Base-by-base conservation (phyloP, 2,797 vertebrate genomes). In the Scarus forsteni region DNA sequence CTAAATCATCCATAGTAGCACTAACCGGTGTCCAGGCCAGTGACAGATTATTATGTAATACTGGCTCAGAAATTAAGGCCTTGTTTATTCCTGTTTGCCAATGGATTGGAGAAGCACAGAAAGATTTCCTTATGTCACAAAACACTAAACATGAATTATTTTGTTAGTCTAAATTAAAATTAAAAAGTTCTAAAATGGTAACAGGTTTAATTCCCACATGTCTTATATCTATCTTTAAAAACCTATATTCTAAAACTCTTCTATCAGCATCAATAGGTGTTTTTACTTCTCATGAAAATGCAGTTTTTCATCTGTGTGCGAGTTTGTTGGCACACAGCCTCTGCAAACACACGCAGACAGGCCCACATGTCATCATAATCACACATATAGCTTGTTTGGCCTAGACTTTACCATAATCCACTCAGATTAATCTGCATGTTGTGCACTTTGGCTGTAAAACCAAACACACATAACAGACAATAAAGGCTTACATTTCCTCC, bases 391-490 rank as follows among this genome's bases (percentile, higher is more conserved):
- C 48, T 75, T 56, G 27, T 67, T 66, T 83, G 67, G 46, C 57
- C 16, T 18, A 38, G 27, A 43, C n/a, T 70, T 57, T 67, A 46
- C 75, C 69, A 8, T 85, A 87, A 86, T 86, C 83, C 69, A 69
- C 70, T 81, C 86, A 77, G 49, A 49, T 7, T 88, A 88, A 88
- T 88, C 86, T 81, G 58, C 34, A 34, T 54, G 57, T 66, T 84
- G 77, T 84, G 55, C 44, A 70, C 59, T 79, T 72, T 59, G 45
- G 27, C 27, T 43, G 35, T 73, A 6, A 57, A 43, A 38, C 16
- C 52, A 67, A 15, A 49, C 10, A 50, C 39, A 66, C 13, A 51
- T 46, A 60, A 57, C 13, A 42, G 43, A 64, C 38, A 63, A 15
- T 14, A 35, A 51, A 43, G 36, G 3, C 15, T 44, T 56, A 59